Evolutionary conservation across 2,888 invertebrate species (phyloP).

Genomic region (Hartigia nigra): DNA sequence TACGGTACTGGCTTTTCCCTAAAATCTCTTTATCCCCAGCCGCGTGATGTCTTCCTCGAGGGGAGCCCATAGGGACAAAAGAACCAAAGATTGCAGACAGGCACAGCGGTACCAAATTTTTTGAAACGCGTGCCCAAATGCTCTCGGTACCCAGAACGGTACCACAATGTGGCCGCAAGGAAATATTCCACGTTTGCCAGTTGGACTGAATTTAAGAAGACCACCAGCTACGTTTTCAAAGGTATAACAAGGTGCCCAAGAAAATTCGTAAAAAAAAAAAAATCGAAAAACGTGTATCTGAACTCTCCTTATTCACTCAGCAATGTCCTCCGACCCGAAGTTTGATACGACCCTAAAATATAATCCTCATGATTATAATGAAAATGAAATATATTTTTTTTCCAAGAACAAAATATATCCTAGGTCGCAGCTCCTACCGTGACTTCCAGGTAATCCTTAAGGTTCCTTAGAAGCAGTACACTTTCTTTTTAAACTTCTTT

Average conservation of each 20-base stretch:
- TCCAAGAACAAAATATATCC: not conserved
- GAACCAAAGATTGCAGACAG: not conserved
- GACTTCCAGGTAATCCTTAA: not conserved
- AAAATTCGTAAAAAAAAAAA: not conserved
- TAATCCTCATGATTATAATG: not conserved
- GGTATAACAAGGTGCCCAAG: not conserved
- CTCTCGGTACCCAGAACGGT: conserved; percentile 1
- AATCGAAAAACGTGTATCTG: not conserved
- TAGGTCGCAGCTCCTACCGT: not conserved
- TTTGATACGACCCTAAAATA: not conserved
- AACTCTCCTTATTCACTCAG: not conserved
- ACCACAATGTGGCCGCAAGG: not conserved
- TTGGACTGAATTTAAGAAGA: not conserved
- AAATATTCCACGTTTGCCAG: not conserved
- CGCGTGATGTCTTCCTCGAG: conserved; percentile 41
- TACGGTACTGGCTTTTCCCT: conserved; percentile 28
- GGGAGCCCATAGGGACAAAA: not conserved
- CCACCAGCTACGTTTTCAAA: not conserved
- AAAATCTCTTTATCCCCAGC: conserved; percentile 31
- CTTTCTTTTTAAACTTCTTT: not conserved
- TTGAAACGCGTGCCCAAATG: conserved; percentile 15
- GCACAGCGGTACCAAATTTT: not conserved
- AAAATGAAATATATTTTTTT: not conserved
- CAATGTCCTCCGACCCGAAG: not conserved
- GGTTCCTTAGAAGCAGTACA: not conserved